Base-by-base conservation (phyloP, 2,113 vertebrate genomes). In the Hemichromis elongatus region DNA sequence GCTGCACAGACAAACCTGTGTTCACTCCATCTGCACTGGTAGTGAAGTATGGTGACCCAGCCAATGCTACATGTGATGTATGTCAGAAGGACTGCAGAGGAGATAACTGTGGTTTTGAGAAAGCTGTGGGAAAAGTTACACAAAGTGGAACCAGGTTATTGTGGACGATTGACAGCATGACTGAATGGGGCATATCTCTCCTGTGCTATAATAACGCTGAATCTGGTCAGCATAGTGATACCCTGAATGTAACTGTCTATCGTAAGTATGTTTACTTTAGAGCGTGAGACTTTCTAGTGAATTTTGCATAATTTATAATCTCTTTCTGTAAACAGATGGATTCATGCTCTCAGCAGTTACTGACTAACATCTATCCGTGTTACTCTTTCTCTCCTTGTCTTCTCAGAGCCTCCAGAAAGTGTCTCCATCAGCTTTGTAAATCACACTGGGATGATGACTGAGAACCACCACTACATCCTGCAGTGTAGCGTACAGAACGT, bases 401-500 rank as follows among this genome's bases (percentile, higher is more conserved):
- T 66, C 59, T 18, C 91, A 95, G 95, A 50, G 47, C 6, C 2
- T 5, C 19, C 50, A 52, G 50, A 10, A n/a, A 52, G 50, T 1
- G 50, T 10, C 9, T 78, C 87, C 30, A 2, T 94, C 66, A 70
- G 75, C 21, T 45, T 87, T 18, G 2, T 2, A 2, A 7, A 70
- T 16, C 83, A 81, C 45, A 19, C 33, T 18, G 91, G 52, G 13
- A 79, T 89, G 24, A 19, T 93, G 82, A 2, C 45, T 0, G 92
- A 91, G 61, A 89, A 79, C 0, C 0, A 54, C 2, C 24, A 66
- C 30, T 77, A 93, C 80, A 70, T 28, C 2, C 54, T 96, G 83
- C 4, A 4, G 75, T 97, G 96, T 82, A n/a, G 26, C 2, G 92
- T 96, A 12, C 0, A 1, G 0, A 12, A 80, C 0, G 93, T 91